phyloP scores from a whole-genome alignment of 2,113 vertebrate species.

The Zosterops pallidus region DNA sequence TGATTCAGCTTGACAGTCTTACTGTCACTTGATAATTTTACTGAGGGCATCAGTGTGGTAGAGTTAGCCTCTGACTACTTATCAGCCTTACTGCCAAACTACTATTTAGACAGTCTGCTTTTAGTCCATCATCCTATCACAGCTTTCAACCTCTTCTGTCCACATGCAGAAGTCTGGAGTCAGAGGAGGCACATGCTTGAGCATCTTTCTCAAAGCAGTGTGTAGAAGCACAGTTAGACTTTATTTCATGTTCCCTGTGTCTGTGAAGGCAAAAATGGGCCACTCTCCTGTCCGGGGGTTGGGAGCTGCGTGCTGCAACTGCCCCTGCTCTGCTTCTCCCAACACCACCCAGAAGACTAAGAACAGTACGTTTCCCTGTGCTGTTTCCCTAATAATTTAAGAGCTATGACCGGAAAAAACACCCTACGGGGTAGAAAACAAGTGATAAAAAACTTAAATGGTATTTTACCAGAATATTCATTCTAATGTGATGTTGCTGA shows the following conservation, averaged over 20 bases:
- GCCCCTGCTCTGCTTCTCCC: not conserved
- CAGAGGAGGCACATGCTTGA: not conserved
- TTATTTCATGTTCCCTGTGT: not conserved
- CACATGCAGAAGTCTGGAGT: not conserved
- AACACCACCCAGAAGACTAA: not conserved
- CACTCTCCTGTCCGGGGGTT: not conserved
- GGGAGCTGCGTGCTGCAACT: not conserved
- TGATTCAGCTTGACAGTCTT: accelerated
- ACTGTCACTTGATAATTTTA: not conserved
- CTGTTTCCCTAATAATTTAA: not conserved
- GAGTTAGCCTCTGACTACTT: not conserved
- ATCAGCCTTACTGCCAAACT: not conserved
- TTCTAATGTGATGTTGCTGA: not conserved
- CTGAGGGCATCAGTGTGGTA: not conserved
- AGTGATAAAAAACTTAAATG: not conserved
- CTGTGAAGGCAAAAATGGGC: not conserved
- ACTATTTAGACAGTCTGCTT: not conserved
- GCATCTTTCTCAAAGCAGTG: not conserved
- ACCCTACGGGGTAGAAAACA: not conserved
- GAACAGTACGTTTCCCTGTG: not conserved
- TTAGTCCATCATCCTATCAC: not conserved
- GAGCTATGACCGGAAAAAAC: not conserved
- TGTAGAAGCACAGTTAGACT: not conserved
- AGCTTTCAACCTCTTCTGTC: not conserved
- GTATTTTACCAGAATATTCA: not conserved